phyloP scores from a whole-genome alignment of 2,113 vertebrate genomes.

The Arvicanthis niloticus region DNA sequence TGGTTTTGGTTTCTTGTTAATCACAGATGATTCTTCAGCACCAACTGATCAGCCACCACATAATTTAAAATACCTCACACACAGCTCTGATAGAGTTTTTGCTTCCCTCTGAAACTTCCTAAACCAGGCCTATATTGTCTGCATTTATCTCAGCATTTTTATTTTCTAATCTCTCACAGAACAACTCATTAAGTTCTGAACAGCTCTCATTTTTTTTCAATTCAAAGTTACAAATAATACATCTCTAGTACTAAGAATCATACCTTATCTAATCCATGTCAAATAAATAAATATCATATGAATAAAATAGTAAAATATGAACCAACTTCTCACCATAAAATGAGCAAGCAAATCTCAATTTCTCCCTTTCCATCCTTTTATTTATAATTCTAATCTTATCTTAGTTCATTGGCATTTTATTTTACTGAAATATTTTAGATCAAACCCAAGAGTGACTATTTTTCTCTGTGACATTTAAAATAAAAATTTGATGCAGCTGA shows the following conservation, averaged over 20 bases:
- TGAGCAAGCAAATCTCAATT: neutral
- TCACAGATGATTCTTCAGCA: neutral
- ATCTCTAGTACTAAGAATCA: neutral
- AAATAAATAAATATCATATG: neutral
- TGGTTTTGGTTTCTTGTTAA: neutral
- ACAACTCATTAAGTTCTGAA: neutral
- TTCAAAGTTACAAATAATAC: neutral
- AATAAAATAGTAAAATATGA: neutral
- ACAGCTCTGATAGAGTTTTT: neutral
- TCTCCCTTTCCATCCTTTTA: neutral
- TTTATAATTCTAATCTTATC: neutral
- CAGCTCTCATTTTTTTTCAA: neutral
- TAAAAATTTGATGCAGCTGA: neutral
- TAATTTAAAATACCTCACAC: neutral
- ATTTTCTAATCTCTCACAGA: neutral
- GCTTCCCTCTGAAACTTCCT: neutral
- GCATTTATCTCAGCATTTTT: neutral
- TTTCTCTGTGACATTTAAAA: constrained; percentile 6
- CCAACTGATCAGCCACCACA: neutral
- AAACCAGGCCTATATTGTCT: neutral
- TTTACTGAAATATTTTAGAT: neutral
- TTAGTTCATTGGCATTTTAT: neutral
- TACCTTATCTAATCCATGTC: neutral
- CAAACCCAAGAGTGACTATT: neutral
- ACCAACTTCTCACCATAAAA: neutral